Evolutionary conservation across 2,888 invertebrate species (phyloP).

Genomic region (Hirtodrosophila cameraria): DNA sequence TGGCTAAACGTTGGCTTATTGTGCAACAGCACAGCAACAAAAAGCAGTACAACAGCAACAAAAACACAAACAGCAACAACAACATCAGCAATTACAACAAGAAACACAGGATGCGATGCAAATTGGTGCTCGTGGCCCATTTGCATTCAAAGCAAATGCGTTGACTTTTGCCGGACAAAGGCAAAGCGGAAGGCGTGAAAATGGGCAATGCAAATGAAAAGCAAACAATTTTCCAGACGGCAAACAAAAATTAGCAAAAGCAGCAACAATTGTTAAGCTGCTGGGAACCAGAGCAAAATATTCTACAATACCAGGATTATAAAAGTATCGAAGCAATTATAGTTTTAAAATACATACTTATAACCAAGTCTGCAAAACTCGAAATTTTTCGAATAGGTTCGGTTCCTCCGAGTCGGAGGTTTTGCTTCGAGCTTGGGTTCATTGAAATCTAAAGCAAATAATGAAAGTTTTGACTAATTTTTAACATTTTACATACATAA

Average conservation of each 20-base stretch:
- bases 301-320: constrained; percentile 9
- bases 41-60: constrained; percentile 17
- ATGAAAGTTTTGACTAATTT: no score
- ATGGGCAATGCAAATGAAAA: constrained; percentile 59
- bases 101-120: constrained; percentile 56
- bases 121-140: constrained; percentile 69
- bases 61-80: constrained; percentile 8
- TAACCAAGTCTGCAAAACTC: no score
- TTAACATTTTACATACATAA: no score
- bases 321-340: constrained; percentile 7
- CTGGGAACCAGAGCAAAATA: constrained; percentile 4
- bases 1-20: constrained; percentile 40
- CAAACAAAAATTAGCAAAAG: constrained; percentile 48
- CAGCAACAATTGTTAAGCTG: constrained; percentile 47
- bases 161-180: constrained; percentile 65
- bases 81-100: constrained; percentile 3
- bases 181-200: constrained; percentile 19
- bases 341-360: not conserved
- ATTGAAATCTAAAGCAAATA: no score
- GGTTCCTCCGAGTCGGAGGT: no score
- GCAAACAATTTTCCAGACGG: constrained; percentile 59
- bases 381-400: no score
- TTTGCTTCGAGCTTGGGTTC: no score
- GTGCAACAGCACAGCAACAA: constrained; percentile 45
- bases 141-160: constrained; percentile 73